phyloP scores from a whole-genome alignment of 2,113 vertebrate species.

The Limanda limanda region DNA sequence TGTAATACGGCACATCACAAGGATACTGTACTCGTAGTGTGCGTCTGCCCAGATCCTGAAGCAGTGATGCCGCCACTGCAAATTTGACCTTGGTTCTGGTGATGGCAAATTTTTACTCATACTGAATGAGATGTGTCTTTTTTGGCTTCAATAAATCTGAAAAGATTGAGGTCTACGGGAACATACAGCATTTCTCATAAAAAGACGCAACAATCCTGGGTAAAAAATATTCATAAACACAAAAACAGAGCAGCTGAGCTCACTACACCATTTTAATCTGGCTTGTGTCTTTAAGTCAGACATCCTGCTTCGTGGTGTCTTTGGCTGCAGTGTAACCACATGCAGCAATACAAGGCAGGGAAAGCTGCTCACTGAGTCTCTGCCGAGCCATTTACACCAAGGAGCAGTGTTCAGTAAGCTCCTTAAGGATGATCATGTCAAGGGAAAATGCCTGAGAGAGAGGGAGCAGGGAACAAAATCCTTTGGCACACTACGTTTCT shows the following conservation, averaged over 20 bases:
- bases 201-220: too few relatives aligned
- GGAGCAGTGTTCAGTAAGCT: conserved; percentile 45
- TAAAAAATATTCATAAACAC: background rate
- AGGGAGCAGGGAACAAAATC: background rate
- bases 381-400: conserved; percentile 25
- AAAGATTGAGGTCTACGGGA: too few relatives aligned
- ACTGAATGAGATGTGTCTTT: too few relatives aligned
- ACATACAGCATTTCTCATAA: too few relatives aligned
- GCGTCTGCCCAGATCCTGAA: too few relatives aligned
- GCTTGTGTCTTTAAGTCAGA: background rate
- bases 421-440: conserved; percentile 31
- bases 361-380: conserved; percentile 14
- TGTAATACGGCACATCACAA: too few relatives aligned
- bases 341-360: background rate
- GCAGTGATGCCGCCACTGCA: too few relatives aligned
- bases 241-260: background rate
- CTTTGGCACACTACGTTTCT: background rate
- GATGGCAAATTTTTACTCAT: too few relatives aligned
- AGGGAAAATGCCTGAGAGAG: conserved; percentile 6
- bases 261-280: background rate
- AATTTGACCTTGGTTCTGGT: too few relatives aligned
- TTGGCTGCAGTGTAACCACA: background rate
- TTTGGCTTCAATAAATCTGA: too few relatives aligned
- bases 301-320: background rate
- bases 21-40: too few relatives aligned